Percentiles rank a stretch among this genome's conserved stretches.
Evolutionary conservation across 2,888 invertebrate species (phyloP).

Genomic region (Drosophila ochracea): DNA sequence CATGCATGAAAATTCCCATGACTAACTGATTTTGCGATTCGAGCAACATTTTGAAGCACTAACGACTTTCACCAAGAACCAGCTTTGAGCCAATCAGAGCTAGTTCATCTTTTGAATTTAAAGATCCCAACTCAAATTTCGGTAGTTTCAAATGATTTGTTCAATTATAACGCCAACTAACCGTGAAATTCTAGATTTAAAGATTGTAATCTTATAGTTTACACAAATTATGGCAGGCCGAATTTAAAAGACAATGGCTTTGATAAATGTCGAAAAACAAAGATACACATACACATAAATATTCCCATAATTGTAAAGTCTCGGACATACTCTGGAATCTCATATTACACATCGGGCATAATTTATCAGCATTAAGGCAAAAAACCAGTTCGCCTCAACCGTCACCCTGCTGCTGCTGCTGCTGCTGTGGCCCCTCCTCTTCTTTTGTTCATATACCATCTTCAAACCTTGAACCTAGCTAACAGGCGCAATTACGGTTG

Average conservation of each 20-base stretch:
- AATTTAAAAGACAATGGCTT: conserved; percentile 27
- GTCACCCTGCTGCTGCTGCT: conserved; percentile 6
- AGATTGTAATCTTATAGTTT: conserved; percentile 38
- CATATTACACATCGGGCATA: conserved; percentile 59
- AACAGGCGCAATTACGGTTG: conserved; percentile 57
- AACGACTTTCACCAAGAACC: conserved; percentile 8
- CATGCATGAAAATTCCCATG: conserved; percentile 22
- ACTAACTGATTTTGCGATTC: conserved; percentile 16
- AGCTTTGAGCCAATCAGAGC: conserved; percentile 12
- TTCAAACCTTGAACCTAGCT: conserved; percentile 23
- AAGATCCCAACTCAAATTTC: conserved; percentile 25
- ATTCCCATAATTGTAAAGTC: conserved; percentile 48
- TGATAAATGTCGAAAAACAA: conserved; percentile 21
- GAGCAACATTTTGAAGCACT: neutral
- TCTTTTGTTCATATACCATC: conserved; percentile 8
- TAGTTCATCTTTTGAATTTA: conserved; percentile 14
- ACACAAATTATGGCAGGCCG: conserved; percentile 28
- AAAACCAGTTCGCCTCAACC: conserved; percentile 61
- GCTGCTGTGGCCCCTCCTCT: neutral
- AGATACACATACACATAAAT: conserved; percentile 10
- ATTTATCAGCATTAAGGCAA: conserved; percentile 67
- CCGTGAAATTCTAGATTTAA: conserved; percentile 25
- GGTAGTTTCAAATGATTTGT: conserved; percentile 25
- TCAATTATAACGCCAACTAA: conserved; percentile 24
- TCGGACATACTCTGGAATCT: conserved; percentile 28